Evolutionary conservation across 2,113 vertebrate species (phyloP).

Genomic region (Oncorhynchus clarkii): DNA sequence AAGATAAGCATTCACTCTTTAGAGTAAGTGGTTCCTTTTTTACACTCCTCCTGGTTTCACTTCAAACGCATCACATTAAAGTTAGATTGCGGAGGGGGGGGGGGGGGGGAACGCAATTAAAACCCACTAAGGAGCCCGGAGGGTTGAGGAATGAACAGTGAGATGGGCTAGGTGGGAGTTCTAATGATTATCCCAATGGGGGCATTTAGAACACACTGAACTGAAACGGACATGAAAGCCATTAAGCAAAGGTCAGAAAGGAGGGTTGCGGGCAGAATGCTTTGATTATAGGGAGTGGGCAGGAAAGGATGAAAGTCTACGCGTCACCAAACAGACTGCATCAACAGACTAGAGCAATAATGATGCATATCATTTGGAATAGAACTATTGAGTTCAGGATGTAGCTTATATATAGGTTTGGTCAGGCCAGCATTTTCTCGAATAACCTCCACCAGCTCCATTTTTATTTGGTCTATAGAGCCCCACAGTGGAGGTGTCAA

Average conservation of each 20-base stretch:
- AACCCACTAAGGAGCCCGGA: neutral
- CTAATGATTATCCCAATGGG: neutral
- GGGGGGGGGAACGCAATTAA: neutral
- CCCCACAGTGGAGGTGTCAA: no score
- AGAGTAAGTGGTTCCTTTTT: no score
- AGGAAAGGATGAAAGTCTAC: neutral
- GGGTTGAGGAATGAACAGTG: neutral
- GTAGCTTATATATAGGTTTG: no score
- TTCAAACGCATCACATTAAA: neutral
- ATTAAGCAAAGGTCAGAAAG: neutral
- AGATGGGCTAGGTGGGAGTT: neutral
- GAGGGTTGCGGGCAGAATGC: neutral
- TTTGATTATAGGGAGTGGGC: neutral
- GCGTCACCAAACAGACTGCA: neutral
- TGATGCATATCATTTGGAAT: neutral
- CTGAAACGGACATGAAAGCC: neutral
- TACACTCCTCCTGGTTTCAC: no score
- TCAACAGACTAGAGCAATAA: neutral
- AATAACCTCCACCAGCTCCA: no score
- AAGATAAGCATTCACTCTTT: no score
- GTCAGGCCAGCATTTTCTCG: no score
- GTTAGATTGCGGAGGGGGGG: neutral
- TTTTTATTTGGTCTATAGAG: no score
- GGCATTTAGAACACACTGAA: neutral
- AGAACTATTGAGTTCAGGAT: no score